Percentiles rank a stretch among this genome's conserved stretches.
Conservation (phyloP, 2,888 invertebrate species). For the Anthrax anthrax region DNA sequence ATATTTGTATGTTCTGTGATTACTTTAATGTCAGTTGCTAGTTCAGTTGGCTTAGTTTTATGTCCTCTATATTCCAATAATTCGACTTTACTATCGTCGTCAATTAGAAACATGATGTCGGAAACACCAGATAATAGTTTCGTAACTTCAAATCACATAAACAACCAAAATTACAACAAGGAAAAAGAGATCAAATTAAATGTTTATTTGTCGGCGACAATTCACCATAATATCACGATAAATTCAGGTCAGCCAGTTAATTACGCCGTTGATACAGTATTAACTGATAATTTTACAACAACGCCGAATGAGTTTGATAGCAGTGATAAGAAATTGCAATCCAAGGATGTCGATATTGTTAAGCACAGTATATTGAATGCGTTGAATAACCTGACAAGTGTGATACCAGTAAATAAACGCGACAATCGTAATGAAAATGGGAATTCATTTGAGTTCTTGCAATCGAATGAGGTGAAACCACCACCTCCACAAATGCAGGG, state of each 20-base stretch:
- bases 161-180: neutral
- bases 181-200: constrained; percentile 26
- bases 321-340: constrained; percentile 3
- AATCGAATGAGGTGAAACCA: too few species aligned
- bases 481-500: too few species aligned
- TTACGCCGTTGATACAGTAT: constrained; percentile 17
- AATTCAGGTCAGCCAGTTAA: constrained; percentile 20
- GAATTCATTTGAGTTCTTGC: constrained; percentile 1
- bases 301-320: constrained; percentile 12
- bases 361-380: constrained; percentile 21
- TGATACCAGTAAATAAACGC: constrained; percentile 6
- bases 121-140: too few species aligned
- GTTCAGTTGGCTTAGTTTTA: constrained; percentile 37
- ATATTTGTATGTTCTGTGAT: constrained; percentile 69
- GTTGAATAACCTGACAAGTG: constrained; percentile 20
- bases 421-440: neutral
- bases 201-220: constrained; percentile 33
- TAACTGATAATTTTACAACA: constrained; percentile 23
- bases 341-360: constrained; percentile 16
- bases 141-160: neutral
- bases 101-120: too few species aligned
- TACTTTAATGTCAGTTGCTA: constrained; percentile 56
- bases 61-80: constrained; percentile 18
- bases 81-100: neutral
- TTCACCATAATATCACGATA: constrained; percentile 36